Conservation (phyloP, 2,113 vertebrate species). For the Rhagologus leucostigma region DNA sequence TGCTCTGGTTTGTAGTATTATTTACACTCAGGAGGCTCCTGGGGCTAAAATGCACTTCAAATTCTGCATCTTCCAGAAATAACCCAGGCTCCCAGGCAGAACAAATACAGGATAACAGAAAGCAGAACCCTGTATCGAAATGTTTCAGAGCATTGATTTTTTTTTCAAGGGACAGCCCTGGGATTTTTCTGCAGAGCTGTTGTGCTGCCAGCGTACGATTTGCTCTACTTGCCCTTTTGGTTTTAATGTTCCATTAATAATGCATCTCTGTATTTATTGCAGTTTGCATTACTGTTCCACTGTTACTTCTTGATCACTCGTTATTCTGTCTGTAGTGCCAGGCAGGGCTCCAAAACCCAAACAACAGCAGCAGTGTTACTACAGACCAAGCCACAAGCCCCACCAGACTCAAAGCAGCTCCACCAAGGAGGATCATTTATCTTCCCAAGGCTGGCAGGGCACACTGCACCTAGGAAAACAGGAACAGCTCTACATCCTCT, state of each 20-base stretch:
- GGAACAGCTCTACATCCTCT: neutral
- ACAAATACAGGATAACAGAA: neutral
- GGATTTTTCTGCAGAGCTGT: neutral
- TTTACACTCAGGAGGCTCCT: neutral
- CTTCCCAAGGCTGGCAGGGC: neutral
- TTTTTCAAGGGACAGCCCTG: neutral
- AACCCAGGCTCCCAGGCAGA: neutral
- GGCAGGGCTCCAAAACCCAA: conserved; percentile 31
- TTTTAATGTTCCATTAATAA: conserved; percentile 43
- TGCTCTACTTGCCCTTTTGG: neutral
- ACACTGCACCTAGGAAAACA: fast-evolving
- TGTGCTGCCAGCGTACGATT: neutral
- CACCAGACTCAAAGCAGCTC: neutral
- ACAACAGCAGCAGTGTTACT: neutral
- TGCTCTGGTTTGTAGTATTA: neutral
- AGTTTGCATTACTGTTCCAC: neutral
- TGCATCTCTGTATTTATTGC: conserved; percentile 10
- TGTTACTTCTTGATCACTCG: neutral
- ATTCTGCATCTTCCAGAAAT: neutral
- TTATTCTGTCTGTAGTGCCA: neutral
- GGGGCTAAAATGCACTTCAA: neutral
- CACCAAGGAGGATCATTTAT: fast-evolving
- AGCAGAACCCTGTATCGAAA: neutral
- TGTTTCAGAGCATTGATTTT: neutral
- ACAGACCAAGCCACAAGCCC: neutral